phyloP scores from a whole-genome alignment of 2,797 vertebrate species.

The Acrossocheilus wenchowensis region DNA sequence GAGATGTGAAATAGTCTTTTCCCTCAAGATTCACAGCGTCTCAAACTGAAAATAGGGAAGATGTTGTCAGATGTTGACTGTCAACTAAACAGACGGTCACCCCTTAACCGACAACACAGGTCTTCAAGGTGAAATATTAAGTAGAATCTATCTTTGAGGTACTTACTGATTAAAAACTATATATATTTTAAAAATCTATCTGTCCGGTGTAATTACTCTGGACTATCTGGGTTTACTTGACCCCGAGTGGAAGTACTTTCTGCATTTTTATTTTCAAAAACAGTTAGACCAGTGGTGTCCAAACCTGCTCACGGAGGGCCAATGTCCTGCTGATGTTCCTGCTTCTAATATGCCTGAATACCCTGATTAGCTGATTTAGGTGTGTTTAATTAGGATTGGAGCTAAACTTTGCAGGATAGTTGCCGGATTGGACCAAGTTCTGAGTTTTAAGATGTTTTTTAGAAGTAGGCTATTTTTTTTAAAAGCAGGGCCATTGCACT shows the following conservation, averaged over 20 bases:
- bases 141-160: background rate
- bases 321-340: background rate
- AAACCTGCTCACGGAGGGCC: background rate
- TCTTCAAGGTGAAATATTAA: conserved; percentile 22
- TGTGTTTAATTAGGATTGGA: background rate
- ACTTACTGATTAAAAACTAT: background rate
- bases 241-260: background rate
- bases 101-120: background rate
- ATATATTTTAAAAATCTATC: background rate
- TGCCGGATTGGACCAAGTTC: background rate
- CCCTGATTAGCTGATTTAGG: background rate
- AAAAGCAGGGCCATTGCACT: background rate
- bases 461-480: background rate
- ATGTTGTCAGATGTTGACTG: conserved; percentile 17
- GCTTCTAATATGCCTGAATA: background rate
- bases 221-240: background rate
- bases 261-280: background rate
- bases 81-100: conserved; percentile 15
- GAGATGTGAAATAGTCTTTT: conserved; percentile 27
- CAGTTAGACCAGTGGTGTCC: background rate
- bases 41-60: conserved; percentile 21
- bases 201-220: background rate
- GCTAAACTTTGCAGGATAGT: no score
- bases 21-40: conserved; percentile 27
- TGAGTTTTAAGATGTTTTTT: background rate